Evolutionary conservation across 2,113 vertebrate species (phyloP), one percentile per base, ranked within the genome.

Genomic region (Cyprinodon brontotheroides): DNA sequence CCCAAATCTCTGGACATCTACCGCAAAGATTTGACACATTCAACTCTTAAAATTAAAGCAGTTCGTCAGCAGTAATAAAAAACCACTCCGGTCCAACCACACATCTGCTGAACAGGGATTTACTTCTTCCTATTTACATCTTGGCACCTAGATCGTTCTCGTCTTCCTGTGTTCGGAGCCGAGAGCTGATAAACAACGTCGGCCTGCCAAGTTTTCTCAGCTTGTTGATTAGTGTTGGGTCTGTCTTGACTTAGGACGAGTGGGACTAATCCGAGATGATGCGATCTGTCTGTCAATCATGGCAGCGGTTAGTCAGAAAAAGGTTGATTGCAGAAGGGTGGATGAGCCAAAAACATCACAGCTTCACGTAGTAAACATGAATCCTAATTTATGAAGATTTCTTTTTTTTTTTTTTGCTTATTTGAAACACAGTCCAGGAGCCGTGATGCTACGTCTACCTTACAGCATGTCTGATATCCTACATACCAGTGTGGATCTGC

Each of bases 401-500:
- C 17, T 57, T 57, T 29, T 29, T 29, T n/a, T n/a, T 29, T 29
- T 29, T 29, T 29, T 29, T 57, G 50, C 15, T 20, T 17, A 20
- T 53, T 5, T 53, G 48, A 77, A 74, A 72, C 57, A 62, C 15
- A 38, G 0, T 15, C 69, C 61, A 64, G 4, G 9, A 39, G 43
- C 60, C 17, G 22, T 38, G 50, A 70, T 74, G 70, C 75, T 13
- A 43, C 68, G 40, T 81, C 62, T 17, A 9, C 29, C 29, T 29
- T 29, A 29, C 29, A 29, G 40, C 74, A 64, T 60, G n/a, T 39
- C 65, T 67, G 77, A 57, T 76, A 38, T 73, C 41, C 70, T 71
- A 88, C 94, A 61, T 93, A 99, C 98, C 98, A 0, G 97, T 98
- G 86, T 99, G 98, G 36, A 97, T 97, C 93, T 96, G 95, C 85